phyloP scores from a whole-genome alignment of 2,888 invertebrate species.

The Villa cingulata region DNA sequence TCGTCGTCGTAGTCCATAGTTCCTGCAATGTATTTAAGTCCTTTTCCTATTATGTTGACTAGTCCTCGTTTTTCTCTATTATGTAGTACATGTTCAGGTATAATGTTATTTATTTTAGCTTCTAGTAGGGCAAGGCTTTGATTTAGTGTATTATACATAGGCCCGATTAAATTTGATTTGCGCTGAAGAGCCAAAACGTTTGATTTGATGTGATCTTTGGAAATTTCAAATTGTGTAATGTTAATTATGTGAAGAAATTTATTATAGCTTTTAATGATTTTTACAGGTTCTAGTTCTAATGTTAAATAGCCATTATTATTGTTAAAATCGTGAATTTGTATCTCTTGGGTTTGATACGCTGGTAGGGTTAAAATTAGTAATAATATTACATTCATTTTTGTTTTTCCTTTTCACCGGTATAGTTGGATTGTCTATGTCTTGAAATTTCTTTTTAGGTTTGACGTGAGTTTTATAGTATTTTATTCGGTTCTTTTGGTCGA shows the following conservation, averaged over 20 bases:
- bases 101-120: neutral
- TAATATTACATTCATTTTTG: neutral
- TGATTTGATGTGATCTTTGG: neutral
- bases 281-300: neutral
- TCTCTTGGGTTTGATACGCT: neutral
- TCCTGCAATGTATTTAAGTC: neutral
- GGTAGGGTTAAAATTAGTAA: neutral
- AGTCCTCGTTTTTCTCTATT: neutral
- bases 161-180: neutral
- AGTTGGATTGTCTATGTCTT: neutral
- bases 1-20: neutral
- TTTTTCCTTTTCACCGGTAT: neutral
- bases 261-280: neutral
- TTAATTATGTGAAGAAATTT: constrained; percentile 1
- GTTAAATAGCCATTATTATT: neutral
- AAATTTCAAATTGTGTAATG: neutral
- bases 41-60: neutral
- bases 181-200: neutral
- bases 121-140: neutral
- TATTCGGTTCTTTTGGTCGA: neutral
- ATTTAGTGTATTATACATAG: neutral
- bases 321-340: neutral
- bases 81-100: neutral
- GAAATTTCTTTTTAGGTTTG: neutral
- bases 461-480: neutral